A percentile compares a stretch with the other conserved stretches of the same genome.
Conservation (phyloP, 1,140 invertebrate genomes). For the Drosophila willistoni region DNA sequence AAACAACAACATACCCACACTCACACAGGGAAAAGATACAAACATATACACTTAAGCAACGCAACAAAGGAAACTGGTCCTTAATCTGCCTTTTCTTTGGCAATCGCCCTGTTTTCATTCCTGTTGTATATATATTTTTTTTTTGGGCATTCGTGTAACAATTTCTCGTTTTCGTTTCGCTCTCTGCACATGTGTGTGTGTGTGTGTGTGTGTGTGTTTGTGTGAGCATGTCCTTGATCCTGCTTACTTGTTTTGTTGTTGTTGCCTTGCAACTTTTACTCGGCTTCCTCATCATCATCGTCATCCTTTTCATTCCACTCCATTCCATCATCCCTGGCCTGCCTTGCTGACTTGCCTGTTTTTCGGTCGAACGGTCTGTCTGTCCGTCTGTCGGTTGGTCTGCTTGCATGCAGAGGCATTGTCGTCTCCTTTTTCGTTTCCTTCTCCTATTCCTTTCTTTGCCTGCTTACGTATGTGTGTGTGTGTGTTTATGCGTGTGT, state of each 20-base stretch:
- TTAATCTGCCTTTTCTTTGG: constrained; percentile 71
- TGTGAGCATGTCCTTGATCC: constrained; percentile 66
- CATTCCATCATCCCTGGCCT: constrained; percentile 35
- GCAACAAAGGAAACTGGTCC: constrained; percentile 76
- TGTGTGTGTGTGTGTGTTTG: background rate
- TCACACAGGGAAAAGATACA: constrained; percentile 31
- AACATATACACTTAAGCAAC: constrained; percentile 23
- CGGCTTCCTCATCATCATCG: constrained; percentile 29
- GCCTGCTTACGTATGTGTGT: constrained; percentile 17
- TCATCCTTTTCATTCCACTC: constrained; percentile 5
- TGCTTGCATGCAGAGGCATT: constrained; percentile 39
- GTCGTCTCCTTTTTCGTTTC: constrained; percentile 64
- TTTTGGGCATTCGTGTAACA: constrained; percentile 51
- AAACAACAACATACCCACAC: constrained; percentile 11
- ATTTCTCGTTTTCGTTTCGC: constrained; percentile 56
- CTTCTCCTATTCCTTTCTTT: constrained; percentile 59
- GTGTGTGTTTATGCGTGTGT: constrained; percentile 34
- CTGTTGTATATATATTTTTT: constrained; percentile 7
- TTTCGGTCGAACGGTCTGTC: constrained; percentile 12
- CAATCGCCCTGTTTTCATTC: constrained; percentile 32
- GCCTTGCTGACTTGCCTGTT: constrained; percentile 37
- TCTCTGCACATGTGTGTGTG: constrained; percentile 16
- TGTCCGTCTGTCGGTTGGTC: constrained; percentile 1
- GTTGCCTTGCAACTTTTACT: constrained; percentile 53
- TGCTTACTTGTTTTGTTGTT: constrained; percentile 68